Evolutionary conservation across 2,797 vertebrate species (phyloP), one percentile per base, ranked within the genome.

Genomic region (Australoheros facetus): DNA sequence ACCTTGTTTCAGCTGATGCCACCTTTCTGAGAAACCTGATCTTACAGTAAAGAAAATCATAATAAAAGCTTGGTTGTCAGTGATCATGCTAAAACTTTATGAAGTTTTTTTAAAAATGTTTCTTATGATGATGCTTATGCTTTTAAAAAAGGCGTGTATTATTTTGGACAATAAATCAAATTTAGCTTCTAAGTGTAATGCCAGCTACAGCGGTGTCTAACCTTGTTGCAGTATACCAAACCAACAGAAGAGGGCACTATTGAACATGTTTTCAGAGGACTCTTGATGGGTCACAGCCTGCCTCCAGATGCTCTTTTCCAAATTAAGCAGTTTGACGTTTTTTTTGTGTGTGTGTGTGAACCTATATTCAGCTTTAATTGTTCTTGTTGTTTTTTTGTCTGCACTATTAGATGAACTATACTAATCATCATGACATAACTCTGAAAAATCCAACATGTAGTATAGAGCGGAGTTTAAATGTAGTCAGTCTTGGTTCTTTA

Each of bases 201-300:
- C 60, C 14, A 71, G 4, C 28, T 26, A 39, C 32, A 23, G 55
- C 19, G 4, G 4, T 13, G 1, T 51, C 57, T 16, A 2, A 13
- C 12, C 48, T 48, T 51, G 1, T 21, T 89, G 88, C 83, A 87
- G 77, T 88, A 64, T 5, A 3, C 8, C 5, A 23, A 79, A 21
- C 23, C 3, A 77, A 34, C 95, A 90, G 81, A 3, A 91, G 95
- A 94, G 92, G 92, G 89, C 91, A 92, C 64, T 93, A 45, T 93
- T 92, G 92, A 77, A 89, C 82, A 56, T 83, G 87, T 89, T 93
- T 94, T 94, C 42, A 82, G 64, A 74, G 1, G 10, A 32, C 28
- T n/a, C 51, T 59, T 4, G 3, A 16, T 26, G 11, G 51, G 55
- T 69, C 14, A 3, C 64, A 71, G 57, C 53, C 26, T 57, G 34